Conservation (phyloP, 2,888 invertebrate species). For the Tetranychus piercei region DNA sequence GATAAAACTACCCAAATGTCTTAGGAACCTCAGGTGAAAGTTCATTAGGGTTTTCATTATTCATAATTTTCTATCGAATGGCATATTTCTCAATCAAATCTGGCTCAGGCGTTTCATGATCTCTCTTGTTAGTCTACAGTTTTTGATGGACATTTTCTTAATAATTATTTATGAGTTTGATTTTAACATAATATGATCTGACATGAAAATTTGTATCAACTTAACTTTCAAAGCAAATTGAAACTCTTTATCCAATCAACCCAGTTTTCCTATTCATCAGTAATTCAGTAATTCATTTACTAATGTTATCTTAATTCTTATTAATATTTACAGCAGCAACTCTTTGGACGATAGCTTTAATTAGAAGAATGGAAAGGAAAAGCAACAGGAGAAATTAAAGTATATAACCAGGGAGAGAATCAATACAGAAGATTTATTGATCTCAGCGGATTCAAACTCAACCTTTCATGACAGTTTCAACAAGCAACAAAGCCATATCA, state of each 20-base stretch:
- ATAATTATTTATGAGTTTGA: background rate
- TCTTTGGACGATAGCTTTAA: conserved; percentile 1
- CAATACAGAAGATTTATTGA: too few species aligned
- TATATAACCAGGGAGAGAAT: too few species aligned
- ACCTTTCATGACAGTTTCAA: too few species aligned
- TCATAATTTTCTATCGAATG: background rate
- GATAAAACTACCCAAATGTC: too few species aligned
- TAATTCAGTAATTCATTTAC: background rate
- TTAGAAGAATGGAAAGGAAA: background rate
- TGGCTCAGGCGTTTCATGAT: background rate
- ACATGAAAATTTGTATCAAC: background rate
- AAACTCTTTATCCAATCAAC: background rate
- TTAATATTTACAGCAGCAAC: conserved; percentile 2
- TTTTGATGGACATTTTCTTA: background rate
- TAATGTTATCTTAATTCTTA: background rate
- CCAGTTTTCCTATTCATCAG: background rate
- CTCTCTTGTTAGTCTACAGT: background rate
- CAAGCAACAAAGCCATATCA: too few species aligned
- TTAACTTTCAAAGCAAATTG: background rate
- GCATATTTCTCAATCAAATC: background rate
- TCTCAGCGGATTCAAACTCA: too few species aligned
- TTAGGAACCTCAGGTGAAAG: too few species aligned
- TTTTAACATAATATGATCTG: background rate
- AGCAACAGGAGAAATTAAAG: too few species aligned
- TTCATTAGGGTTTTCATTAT: background rate